Percentiles rank a stretch among this genome's conserved stretches.
Evolutionary conservation across 2,113 vertebrate species (phyloP).

Genomic region (Oryzias celebensis): DNA sequence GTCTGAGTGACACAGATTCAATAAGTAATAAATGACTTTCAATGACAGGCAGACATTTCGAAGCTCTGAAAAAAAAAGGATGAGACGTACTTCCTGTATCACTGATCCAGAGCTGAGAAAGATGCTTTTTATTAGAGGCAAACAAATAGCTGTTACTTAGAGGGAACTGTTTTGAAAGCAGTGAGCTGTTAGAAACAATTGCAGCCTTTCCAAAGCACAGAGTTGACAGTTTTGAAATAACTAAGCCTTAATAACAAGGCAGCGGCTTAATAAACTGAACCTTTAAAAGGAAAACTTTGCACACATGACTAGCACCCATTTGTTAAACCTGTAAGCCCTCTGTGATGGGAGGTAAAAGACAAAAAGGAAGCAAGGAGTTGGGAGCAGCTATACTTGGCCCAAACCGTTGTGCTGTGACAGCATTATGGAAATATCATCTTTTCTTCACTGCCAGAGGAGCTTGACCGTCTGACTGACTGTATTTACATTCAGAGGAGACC

Average conservation of each 20-base stretch:
- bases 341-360: constrained; percentile 22
- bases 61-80: constrained; percentile 8
- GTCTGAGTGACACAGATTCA: constrained; percentile 22
- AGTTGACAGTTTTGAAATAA: constrained; percentile 31
- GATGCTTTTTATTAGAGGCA: constrained; percentile 8
- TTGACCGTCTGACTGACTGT: constrained; percentile 51
- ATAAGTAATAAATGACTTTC: constrained; percentile 51
- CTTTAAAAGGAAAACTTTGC: background rate
- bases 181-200: constrained; percentile 10
- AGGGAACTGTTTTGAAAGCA: background rate
- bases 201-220: constrained; percentile 19
- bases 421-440: constrained; percentile 73
- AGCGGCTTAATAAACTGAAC: constrained; percentile 1
- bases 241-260: constrained; percentile 28
- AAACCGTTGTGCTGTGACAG: constrained; percentile 62
- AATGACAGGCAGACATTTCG: constrained; percentile 21
- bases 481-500: constrained; percentile 62
- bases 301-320: background rate
- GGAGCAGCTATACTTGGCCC: constrained; percentile 26
- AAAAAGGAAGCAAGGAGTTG: constrained; percentile 36
- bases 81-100: constrained; percentile 3
- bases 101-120: background rate
- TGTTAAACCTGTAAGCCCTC: constrained; percentile 6
- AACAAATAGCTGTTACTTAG: constrained; percentile 20
- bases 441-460: constrained; percentile 48